Percentiles rank a stretch among this genome's conserved stretches.
Conservation (phyloP, 2,797 vertebrate genomes). For the Micromesistius poutassou region DNA sequence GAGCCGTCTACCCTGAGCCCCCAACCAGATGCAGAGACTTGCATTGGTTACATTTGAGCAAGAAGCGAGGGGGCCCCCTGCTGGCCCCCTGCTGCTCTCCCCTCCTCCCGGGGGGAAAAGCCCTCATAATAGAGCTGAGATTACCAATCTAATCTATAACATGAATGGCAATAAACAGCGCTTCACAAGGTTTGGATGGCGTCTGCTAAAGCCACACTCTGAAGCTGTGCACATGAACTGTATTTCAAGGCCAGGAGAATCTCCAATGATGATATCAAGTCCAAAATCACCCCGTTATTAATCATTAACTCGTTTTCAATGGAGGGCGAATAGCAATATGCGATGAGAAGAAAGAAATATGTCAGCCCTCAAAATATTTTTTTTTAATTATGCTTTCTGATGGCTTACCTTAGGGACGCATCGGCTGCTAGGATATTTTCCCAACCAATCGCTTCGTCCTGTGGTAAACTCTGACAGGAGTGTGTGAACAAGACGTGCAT, state of each 20-base stretch:
- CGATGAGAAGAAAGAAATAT: not conserved
- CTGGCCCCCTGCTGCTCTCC: no score
- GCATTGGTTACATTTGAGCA: not conserved
- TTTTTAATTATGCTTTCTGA: not conserved
- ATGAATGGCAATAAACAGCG: not conserved
- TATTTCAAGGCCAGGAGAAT: not conserved
- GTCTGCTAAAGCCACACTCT: not conserved
- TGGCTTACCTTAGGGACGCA: constrained; percentile 60
- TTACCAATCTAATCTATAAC: no score
- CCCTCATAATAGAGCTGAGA: not conserved
- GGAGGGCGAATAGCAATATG: not conserved
- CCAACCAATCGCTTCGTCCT: constrained; percentile 48
- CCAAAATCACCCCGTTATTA: not conserved
- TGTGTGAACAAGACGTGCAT: constrained; percentile 66
- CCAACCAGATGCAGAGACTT: no score
- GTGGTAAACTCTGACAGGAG: constrained; percentile 59
- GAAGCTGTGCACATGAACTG: no score
- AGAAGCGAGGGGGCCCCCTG: not conserved
- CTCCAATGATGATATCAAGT: not conserved
- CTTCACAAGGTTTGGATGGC: no score
- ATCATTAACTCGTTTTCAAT: not conserved
- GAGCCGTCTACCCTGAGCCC: no score
- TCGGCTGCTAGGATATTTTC: constrained; percentile 64
- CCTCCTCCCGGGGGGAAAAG: not conserved
- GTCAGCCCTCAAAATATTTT: not conserved